Percentiles rank a stretch among this genome's conserved stretches.
Evolutionary conservation across 1,140 invertebrate species (phyloP).

Genomic region (Mylabris phalerata): DNA sequence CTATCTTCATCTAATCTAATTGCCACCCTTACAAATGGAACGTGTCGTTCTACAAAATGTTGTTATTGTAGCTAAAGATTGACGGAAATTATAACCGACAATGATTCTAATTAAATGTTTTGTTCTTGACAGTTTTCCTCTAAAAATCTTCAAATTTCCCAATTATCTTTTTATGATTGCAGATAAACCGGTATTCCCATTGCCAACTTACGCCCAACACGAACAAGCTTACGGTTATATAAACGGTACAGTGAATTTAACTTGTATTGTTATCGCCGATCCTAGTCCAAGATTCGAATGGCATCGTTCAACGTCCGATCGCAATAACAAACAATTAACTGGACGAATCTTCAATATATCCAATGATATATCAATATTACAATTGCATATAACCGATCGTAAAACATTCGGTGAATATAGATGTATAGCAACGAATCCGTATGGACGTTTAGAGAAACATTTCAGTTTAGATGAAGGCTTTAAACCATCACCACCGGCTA

Average conservation of each 20-base stretch:
- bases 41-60: too few species aligned
- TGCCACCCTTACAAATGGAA: too few species aligned
- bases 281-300: conserved; percentile 52
- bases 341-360: conserved; percentile 22
- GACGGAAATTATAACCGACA: too few species aligned
- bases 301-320: conserved; percentile 37
- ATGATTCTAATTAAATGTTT: too few species aligned
- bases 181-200: too few species aligned
- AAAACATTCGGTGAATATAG: conserved; percentile 49
- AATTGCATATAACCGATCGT: conserved; percentile 42
- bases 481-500: conserved; percentile 44
- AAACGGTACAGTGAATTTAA: conserved; percentile 42
- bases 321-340: conserved; percentile 22
- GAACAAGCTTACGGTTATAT: conserved; percentile 3
- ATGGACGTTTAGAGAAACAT: conserved; percentile 46
- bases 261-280: conserved; percentile 50
- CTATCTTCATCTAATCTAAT: too few species aligned
- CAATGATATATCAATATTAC: conserved; percentile 21
- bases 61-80: too few species aligned
- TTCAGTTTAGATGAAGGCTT: conserved; percentile 46
- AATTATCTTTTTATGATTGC: too few species aligned
- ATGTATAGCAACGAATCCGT: conserved; percentile 47
- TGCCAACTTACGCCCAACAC: background rate
- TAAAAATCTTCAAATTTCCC: too few species aligned
- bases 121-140: too few species aligned